Evolutionary conservation across 2,113 vertebrate species (phyloP), one percentile per base, ranked within the genome.

Genomic region (Dendrocopos noguchii): DNA sequence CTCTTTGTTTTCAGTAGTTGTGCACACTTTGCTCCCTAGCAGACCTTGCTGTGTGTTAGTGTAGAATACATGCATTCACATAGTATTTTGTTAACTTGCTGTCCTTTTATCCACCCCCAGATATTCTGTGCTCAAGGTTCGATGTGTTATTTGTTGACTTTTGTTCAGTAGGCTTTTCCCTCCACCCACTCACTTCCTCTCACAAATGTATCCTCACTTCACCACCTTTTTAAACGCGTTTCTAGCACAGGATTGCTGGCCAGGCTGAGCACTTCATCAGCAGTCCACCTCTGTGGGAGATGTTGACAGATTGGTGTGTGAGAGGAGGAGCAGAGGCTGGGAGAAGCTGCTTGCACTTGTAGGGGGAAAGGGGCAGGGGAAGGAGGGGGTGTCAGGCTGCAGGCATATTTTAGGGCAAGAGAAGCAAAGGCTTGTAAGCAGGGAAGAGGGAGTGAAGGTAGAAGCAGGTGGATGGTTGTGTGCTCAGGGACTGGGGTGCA

Each of bases 151-250:
- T 87, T 92, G 87, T 88, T 92, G 87, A 61, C 87, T 94, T 92
- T 87, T 79, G 71, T 81, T 94, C 87, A 29, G 71, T 81, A 73
- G 79, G 90, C 90, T 79, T 92, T 95, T 92, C 55, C 60, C 91
- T 95, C 87, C 93, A 82, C 95, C 94, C 91, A 87, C 90, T 82
- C 72, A 28, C 91, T 96, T 96, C 95, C 93, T 94, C 52, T 92
- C 56, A 44, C 22, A 47, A 90, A 34, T 8, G 67, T 89, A 95
- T 93, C 84, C 77, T 91, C 87, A n/a, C 77, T 88, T 90, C 90
- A 71, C 59, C 55, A 7, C 36, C 25, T 85, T 89, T 70, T 90
- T 68, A 63, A 46, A 56, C n/a, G 4, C 6, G 2, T 73, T 91
- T 91, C 7, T 21, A 9, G 12, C 7, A 4, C 67, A 59, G 34